Evolutionary conservation across 2,113 vertebrate genomes (phyloP), one percentile per base, ranked within the genome.

Genomic region (Egretta garzetta): DNA sequence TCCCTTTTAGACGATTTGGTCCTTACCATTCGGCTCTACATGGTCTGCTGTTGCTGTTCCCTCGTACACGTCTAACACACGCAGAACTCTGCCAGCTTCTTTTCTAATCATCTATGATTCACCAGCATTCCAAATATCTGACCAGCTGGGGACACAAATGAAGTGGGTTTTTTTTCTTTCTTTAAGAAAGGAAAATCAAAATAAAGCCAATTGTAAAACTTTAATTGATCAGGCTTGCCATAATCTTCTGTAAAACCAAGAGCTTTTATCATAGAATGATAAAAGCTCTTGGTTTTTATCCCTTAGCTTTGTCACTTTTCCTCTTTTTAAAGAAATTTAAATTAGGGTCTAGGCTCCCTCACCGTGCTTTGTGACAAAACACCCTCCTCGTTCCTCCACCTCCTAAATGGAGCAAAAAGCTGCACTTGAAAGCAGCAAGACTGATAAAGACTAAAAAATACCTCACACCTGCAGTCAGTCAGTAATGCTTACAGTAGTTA

Each of bases 11-110:
- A 66, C 14, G 41, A 33, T 21, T 43, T 18, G 23, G 37, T 3
- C 30, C 52, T 52, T 15, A 15, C 28, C 21, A 18, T 6, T 10
- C 71, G 77, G 56, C 56, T 33, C 56, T 37, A 9, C 6, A 0
- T 4, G 16, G 10, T 27, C 47, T 30, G 12, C 53, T 28, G 1
- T 3, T 8, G 19, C 53, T 52, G 30, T 7, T 32, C 27, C 28
- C 58, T 12, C 7, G 3, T 8, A 10, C 15, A 2, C 1, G 10
- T 11, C 62, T 19, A 19, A 50, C 66, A 37, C 19, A 4, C 0
- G 12, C 39, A n/a, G 35, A 28, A 17, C 47, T 18, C 67, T 3
- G 16, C 10, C 28, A 32, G 33, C n/a, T 33, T 23, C 59, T 33
- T 32, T 41, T 32, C 59, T n/a, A 15, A 16, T 8, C 41, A 14